A percentile compares a stretch with the other conserved stretches of the same genome.
Evolutionary conservation across 37 sponge, comb jelly and placozoan species (phyloP).

Genomic region (Eunapius fragilis): DNA sequence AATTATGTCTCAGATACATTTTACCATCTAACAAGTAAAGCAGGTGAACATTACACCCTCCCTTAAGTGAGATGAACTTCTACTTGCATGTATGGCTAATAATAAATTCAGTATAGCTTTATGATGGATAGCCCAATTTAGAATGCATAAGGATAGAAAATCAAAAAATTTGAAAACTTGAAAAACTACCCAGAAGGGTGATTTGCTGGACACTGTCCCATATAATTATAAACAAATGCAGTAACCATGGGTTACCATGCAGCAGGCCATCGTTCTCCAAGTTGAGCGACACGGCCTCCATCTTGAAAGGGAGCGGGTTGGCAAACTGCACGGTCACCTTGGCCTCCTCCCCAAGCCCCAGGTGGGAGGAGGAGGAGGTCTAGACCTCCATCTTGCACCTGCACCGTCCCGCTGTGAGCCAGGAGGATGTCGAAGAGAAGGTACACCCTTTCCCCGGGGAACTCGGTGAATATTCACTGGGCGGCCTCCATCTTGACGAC

Average conservation of each 20-base stretch:
- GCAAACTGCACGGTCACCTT: conserved; percentile 8
- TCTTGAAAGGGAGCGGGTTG: conserved; percentile 48
- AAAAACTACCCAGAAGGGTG: too few species aligned
- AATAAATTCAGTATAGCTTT: too few species aligned
- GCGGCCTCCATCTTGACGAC: conserved; percentile 12
- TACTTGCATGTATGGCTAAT: too few species aligned
- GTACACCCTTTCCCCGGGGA: conserved; percentile 38
- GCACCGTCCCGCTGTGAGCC: conserved; percentile 21
- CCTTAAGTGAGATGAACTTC: too few species aligned
- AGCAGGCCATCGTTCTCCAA: conserved; percentile 32
- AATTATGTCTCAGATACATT: too few species aligned
- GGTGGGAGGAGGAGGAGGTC: not conserved
- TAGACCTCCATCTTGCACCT: conserved; percentile 13
- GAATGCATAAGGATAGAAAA: too few species aligned
- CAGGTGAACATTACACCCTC: too few species aligned
- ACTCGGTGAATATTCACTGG: conserved; percentile 23
- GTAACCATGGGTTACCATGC: not conserved
- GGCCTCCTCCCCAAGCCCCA: conserved; percentile 19
- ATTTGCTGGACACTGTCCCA: too few species aligned
- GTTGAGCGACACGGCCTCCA: conserved; percentile 38
- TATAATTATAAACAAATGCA: not conserved
- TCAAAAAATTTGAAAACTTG: too few species aligned
- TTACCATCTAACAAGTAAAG: too few species aligned
- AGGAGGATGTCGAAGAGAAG: conserved; percentile 27
- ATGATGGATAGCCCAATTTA: too few species aligned